Conservation (phyloP, 2,888 invertebrate genomes). For the Amphipoea lucens region DNA sequence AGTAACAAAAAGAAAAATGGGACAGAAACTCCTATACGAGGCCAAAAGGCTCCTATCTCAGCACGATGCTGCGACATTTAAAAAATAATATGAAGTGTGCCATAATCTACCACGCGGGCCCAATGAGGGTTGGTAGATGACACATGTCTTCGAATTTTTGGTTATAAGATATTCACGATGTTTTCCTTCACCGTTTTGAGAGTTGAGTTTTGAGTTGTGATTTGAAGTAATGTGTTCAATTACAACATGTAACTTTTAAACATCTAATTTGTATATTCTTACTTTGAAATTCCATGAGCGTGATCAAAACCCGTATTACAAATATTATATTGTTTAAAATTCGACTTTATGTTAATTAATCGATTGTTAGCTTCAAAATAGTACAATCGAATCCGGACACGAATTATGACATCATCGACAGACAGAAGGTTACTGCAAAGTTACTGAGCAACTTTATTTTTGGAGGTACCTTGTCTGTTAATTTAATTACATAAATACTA, state of each 20-base stretch:
- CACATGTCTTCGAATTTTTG: not conserved
- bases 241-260: not conserved
- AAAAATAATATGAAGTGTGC: not conserved
- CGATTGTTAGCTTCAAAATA: conserved; percentile 56
- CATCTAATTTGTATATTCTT: not conserved
- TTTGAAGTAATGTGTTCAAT: not conserved
- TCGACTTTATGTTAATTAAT: conserved; percentile 50
- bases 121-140: not conserved
- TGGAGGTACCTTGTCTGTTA: conserved; percentile 15
- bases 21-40: too few species aligned
- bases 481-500: not conserved
- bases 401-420: conserved; percentile 69
- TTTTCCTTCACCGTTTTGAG: not conserved
- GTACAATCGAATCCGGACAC: conserved; percentile 67
- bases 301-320: conserved; percentile 11
- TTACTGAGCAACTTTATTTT: conserved; percentile 37
- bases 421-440: conserved; percentile 64
- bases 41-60: too few species aligned
- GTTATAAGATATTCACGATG: not conserved
- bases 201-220: not conserved
- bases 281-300: not conserved
- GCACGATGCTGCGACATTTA: too few species aligned
- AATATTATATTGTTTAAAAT: conserved; percentile 28
- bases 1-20: too few species aligned
- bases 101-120: not conserved